Evolutionary conservation across 2,888 invertebrate species (phyloP), one percentile per base, ranked within the genome.

Genomic region (Ochlodes sylvanus): DNA sequence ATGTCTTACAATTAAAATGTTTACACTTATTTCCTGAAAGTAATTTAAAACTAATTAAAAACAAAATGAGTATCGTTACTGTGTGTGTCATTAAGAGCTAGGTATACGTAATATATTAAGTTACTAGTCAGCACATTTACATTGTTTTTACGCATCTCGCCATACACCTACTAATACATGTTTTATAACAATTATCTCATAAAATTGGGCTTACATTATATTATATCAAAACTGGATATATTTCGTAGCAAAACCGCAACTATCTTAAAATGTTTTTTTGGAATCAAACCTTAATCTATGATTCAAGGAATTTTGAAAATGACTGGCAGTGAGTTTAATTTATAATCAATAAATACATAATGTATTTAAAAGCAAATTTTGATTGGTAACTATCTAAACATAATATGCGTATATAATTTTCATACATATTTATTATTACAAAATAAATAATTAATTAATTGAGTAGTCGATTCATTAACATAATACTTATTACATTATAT

Each of bases 171-270:
- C 17, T 54, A 27, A 27, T 27, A 17, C 17, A 10, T 21, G n/a
- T 67, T 32, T 60, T 60, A 15, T 12, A 61, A 10, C 17, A 42
- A 17, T 19, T 66, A 47, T 15, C 7, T 42, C 41, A 19, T 54
- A 52, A 60, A 52, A 2, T 14, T 58, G 41, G 41, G 41, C 41
- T 32, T 38, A 41, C 38, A 65, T 57, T 52, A 58, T 19, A 44
- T 41, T 41, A 32, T 67, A 67, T 67, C 66, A 67, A 67, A 67
- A 55, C 55, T 60, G 42, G 66, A 67, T 67, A 61, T 67, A 67
- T 61, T 67, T 67, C 66, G 44, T 67, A 67, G 66, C 66, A 60
- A 67, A 67, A 67, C 42, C 61, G 54, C 60, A 60, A 52, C 60
- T 60, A 60, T 21, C 15, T 52, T 58, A 52, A 19, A 47, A n/a